Evolutionary conservation across 2,797 vertebrate species (phyloP), one percentile per base, ranked within the genome.

Genomic region (Pseudochaenichthys georgianus): DNA sequence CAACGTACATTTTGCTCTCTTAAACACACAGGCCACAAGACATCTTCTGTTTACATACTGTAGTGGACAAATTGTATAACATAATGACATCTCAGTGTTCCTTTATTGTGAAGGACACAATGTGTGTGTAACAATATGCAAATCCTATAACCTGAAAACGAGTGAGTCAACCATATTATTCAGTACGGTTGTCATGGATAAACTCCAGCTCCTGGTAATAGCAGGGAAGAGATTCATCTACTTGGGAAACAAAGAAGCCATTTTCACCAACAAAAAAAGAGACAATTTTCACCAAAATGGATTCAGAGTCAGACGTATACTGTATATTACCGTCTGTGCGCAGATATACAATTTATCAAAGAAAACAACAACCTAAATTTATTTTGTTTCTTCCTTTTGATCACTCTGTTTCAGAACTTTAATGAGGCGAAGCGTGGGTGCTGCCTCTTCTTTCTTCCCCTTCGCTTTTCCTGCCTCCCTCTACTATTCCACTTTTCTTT

Each of bases 401-500:
- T 64, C 43, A 15, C 17, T 48, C 13, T 68, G 73, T 71, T 74
- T 85, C 58, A 73, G 55, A 75, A 72, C 70, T 80, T 80, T 83
- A 90, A 91, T 83, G 81, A 92, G 87, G 67, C 80, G 65, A 43
- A 60, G 76, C 51, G 63, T 89, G 87, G 79, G 78, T 66, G 84
- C 67, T 83, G 61, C 60, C 60, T 73, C 63, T 81, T 7, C 42
- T 65, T 63, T 65, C 58, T 59, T 66, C 45, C 63, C 61, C 23
- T 45, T 77, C 51, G 0, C 53, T 78, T 64, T 57, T 67, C 64
- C 23, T 74, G 48, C 68, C 70, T 78, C 72, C 65, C n/a, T 59
- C 67, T 57, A 70, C 78, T 54, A 45, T 60, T 73, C 45, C 46
- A 16, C 15, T 70, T 70, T 55, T 54, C 19, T 46, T 73, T 69